A percentile compares a stretch with the other conserved stretches of the same genome.
phyloP scores from a whole-genome alignment of 2,113 vertebrate species.

The Sterrhoptilus dennistouni region DNA sequence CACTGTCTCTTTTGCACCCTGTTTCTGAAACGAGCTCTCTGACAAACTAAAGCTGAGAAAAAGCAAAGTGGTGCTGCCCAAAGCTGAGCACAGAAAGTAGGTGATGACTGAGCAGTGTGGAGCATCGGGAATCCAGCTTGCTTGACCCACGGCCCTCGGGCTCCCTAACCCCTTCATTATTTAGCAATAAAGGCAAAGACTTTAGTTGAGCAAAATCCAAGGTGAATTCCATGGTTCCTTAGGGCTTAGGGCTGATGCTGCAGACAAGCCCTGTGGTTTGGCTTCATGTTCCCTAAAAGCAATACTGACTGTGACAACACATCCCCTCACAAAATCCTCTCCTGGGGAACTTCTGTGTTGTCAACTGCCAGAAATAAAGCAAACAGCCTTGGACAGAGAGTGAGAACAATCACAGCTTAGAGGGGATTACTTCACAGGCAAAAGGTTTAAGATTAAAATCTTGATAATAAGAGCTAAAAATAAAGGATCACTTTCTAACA shows the following conservation, averaged over 20 bases:
- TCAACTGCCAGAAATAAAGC: neutral
- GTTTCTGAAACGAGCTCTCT: neutral
- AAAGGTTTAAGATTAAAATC: neutral
- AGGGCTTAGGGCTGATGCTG: neutral
- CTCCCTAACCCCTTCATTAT: neutral
- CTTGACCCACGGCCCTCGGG: neutral
- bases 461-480: neutral
- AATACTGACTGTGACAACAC: neutral
- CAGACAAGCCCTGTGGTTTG: neutral
- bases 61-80: neutral
- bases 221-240: neutral
- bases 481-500: neutral
- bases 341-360: neutral
- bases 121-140: neutral
- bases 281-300: neutral
- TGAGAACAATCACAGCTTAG: neutral
- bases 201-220: neutral
- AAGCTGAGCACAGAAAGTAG: neutral
- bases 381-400: neutral
- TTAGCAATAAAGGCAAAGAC: neutral
- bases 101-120: neutral
- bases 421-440: neutral
- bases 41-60: neutral
- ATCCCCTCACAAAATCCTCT: too few relatives aligned
- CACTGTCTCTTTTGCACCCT: neutral